These are phyloP conservation scores for Thymelicus acteon DNA, from an alignment of 2,888 invertebrate genomes.

Conservation along the genomic window DNA sequence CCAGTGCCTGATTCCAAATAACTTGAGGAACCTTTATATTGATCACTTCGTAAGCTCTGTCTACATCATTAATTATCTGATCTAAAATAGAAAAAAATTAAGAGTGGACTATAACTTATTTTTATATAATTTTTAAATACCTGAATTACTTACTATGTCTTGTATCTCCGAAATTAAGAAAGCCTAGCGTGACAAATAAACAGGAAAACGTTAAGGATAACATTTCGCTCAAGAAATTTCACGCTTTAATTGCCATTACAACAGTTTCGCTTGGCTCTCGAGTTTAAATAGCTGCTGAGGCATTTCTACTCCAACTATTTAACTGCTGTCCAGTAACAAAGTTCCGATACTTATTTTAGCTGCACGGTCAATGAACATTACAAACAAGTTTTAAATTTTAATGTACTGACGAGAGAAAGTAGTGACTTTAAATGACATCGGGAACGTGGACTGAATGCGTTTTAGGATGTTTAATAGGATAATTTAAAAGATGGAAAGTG, in stretches of 20 bases:
- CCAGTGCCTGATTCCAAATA: constrained; percentile 69
- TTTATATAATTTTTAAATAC: not conserved
- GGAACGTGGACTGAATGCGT: constrained; percentile 59
- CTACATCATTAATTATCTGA: constrained; percentile 52
- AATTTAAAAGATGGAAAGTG: constrained; percentile 28
- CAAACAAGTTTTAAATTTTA: constrained; percentile 83
- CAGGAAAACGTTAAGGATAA: constrained; percentile 41
- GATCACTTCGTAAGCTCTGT: constrained; percentile 64
- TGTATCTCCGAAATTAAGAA: constrained; percentile 41
- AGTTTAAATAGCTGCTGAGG: constrained; percentile 66
- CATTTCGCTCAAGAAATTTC: constrained; percentile 18
- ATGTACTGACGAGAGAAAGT: constrained; percentile 76
- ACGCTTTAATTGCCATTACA: constrained; percentile 41
- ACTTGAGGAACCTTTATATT: constrained; percentile 64
- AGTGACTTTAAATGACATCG: constrained; percentile 55
- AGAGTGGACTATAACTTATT: not conserved
- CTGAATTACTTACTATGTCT: constrained; percentile 51
- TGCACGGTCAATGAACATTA: constrained; percentile 62
- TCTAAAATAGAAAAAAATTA: constrained; percentile 42
- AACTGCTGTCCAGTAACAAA: constrained; percentile 65
- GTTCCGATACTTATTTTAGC: constrained; percentile 68
- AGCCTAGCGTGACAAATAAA: constrained; percentile 47
- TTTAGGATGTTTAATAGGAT: constrained; percentile 33
- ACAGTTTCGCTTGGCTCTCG: constrained; percentile 59
- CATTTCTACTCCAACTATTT: constrained; percentile 72